Percentiles rank a stretch among this genome's conserved stretches.
These are phyloP conservation scores for Diloba caeruleocephala DNA, from an alignment of 2,888 invertebrate genomes.

Conservation along the genomic window DNA sequence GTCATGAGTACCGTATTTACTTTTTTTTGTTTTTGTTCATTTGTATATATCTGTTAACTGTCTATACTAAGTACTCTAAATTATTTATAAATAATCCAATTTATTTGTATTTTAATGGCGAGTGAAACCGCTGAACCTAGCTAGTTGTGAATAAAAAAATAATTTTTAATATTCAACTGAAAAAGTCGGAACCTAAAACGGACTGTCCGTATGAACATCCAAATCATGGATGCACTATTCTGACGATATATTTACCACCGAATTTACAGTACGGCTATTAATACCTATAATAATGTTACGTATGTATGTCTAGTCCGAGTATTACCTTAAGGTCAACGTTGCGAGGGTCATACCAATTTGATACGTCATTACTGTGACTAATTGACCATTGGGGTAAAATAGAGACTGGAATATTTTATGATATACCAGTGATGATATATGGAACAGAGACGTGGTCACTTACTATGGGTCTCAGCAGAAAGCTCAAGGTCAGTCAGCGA, in stretches of 20 bases:
- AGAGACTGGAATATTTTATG: background rate
- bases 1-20: too few species aligned
- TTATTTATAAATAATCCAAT: too few species aligned
- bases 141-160: too few species aligned
- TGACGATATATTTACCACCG: slow-evolving; percentile 51
- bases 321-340: slow-evolving; percentile 65
- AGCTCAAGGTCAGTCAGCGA: too few species aligned
- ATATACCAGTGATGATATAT: too few species aligned
- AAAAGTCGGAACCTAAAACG: background rate
- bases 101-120: too few species aligned
- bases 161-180: background rate
- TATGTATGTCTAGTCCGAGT: slow-evolving; percentile 50
- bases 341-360: slow-evolving; percentile 23
- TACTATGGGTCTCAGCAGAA: too few species aligned
- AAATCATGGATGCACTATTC: slow-evolving; percentile 32
- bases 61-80: too few species aligned
- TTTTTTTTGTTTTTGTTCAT: too few species aligned
- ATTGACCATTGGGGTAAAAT: background rate
- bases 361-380: slow-evolving; percentile 38
- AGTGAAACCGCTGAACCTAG: too few species aligned
- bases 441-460: too few species aligned
- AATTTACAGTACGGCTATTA: slow-evolving; percentile 61
- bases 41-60: too few species aligned
- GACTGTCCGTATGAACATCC: slow-evolving; percentile 14
- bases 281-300: slow-evolving; percentile 48